These are phyloP conservation scores for Atta texana DNA, from an alignment of 1,140 invertebrate species.

Conservation along the genomic window DNA sequence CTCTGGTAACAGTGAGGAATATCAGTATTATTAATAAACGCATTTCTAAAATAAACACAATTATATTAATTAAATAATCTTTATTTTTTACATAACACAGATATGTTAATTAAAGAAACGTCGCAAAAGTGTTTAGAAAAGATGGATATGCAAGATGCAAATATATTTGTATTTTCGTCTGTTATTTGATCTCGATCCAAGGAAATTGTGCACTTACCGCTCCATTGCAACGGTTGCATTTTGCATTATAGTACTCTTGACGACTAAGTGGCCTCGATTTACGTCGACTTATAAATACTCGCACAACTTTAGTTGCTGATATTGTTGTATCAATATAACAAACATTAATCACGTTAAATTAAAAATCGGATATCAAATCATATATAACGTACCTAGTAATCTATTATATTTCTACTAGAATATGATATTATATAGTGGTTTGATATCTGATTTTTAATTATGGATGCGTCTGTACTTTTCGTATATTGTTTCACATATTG, in stretches of 20 bases:
- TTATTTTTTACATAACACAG: background rate
- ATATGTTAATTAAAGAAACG: background rate
- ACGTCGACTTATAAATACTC: slow-evolving; percentile 35
- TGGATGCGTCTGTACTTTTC: background rate
- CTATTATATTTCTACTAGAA: background rate
- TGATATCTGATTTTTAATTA: slow-evolving; percentile 13
- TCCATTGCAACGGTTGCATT: slow-evolving; percentile 13
- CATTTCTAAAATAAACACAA: slow-evolving; percentile 11
- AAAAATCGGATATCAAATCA: slow-evolving; percentile 18
- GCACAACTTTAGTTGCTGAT: background rate
- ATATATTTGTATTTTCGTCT: slow-evolving; percentile 1
- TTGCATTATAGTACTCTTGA: background rate
- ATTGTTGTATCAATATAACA: background rate
- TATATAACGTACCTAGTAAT: background rate
- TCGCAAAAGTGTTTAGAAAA: background rate
- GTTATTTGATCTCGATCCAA: slow-evolving; percentile 3
- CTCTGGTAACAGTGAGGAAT: background rate
- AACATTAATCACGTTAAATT: background rate
- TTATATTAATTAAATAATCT: background rate
- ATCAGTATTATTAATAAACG: slow-evolving; percentile 16
- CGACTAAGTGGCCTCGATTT: background rate
- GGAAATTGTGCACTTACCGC: slow-evolving; percentile 28
- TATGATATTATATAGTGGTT: background rate
- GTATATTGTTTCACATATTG: background rate
- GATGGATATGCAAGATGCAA: too few relatives aligned